Evolutionary conservation across 2,888 invertebrate genomes (phyloP), one percentile per base, ranked within the genome.

Genomic region (Horisme vitalbata): DNA sequence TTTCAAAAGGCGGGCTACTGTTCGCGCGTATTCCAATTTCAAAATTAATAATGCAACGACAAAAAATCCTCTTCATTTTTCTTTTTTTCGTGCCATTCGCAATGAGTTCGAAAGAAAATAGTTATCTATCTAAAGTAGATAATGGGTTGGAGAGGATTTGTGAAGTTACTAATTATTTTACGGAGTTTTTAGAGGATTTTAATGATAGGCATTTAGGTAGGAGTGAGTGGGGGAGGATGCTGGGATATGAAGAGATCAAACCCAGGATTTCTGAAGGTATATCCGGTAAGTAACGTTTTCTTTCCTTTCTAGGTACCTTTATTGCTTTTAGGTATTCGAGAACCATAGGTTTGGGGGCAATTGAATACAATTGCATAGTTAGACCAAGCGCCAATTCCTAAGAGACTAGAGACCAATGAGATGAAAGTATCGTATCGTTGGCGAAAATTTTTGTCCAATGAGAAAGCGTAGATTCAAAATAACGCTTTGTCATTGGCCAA

Each of bases 161-260:
- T 26, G 73, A 77, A 37, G 71, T 56, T 43, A 52, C 65, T 0
- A 55, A 56, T 32, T 59, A 41, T 52, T 43, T 75, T 0, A 63
- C 75, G 0, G 57, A 58, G 33, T 70, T 62, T 63, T 50, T 88
- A 12, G 79, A 81, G 31, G 55, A 63, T 14, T 74, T 81, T n/a
- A 86, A 87, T 49, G 84, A 87, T 62, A 55, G 55, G 10, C 65
- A 77, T 61, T 57, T 84, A 15, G 76, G 79, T 0, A 60, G 56
- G 0, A 81, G 77, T 65, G 73, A 69, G 1, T 46, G 82, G 9
- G 87, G 84, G 0, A 71, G 60, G 23, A 51, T 77, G 31, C 12
- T 87, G 6, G 66, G 72, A 18, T 87, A 87, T 48, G 58, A 80
- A 3, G 68, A 77, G 5, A 67, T 86, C 4, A 85, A 85, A 45